A percentile compares a stretch with the other conserved stretches of the same genome.
These are phyloP conservation scores for Anableps anableps DNA, from an alignment of 2,797 vertebrate species.

Conservation along the genomic window DNA sequence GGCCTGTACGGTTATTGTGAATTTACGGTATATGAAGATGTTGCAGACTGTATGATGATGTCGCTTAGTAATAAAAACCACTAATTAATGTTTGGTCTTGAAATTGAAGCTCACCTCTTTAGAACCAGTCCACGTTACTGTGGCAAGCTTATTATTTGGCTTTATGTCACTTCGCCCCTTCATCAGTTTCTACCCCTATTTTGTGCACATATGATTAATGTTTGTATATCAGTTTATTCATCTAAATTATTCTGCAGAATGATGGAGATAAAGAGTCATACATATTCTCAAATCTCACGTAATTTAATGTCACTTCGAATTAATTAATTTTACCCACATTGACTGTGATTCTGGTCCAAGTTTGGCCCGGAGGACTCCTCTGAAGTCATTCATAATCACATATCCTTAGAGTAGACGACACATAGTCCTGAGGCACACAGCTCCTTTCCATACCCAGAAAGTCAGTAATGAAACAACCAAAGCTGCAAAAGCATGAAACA, in stretches of 20 bases:
- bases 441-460: background rate
- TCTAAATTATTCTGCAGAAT: background rate
- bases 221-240: background rate
- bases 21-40: slow-evolving; percentile 43
- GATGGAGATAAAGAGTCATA: background rate
- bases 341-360: background rate
- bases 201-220: background rate
- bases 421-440: background rate
- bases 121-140: background rate
- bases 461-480: background rate
- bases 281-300: background rate
- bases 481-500: background rate
- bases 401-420: background rate
- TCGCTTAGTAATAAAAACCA: slow-evolving; percentile 61
- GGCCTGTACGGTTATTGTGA: slow-evolving; percentile 58
- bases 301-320: background rate
- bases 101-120: slow-evolving; percentile 49
- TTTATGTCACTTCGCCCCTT: background rate
- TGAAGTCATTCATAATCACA: background rate
- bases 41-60: slow-evolving; percentile 55
- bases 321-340: background rate
- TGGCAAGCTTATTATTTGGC: background rate
- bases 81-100: slow-evolving; percentile 55
- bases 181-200: background rate
- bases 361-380: background rate